A percentile compares a stretch with the other conserved stretches of the same genome.
phyloP scores from a whole-genome alignment of 2,797 vertebrate species.

The Notoglanidium macrostoma region DNA sequence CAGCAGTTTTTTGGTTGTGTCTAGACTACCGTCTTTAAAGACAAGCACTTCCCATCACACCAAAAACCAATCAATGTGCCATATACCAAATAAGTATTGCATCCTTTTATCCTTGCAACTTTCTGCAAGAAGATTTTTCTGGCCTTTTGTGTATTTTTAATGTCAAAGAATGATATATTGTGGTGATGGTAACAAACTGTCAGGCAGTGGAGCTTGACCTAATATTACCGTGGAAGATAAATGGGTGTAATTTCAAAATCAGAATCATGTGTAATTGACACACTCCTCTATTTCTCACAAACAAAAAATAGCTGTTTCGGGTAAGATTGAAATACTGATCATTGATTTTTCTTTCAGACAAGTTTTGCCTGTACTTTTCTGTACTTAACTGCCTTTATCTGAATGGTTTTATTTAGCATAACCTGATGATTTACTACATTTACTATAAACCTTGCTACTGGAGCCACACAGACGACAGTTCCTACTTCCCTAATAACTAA shows the following conservation, averaged over 20 bases:
- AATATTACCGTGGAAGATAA: conserved; percentile 1
- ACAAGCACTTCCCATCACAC: neutral
- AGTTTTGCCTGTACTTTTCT: neutral
- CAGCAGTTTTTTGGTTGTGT: neutral
- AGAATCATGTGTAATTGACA: neutral
- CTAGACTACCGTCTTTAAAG: neutral
- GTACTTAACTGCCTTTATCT: neutral
- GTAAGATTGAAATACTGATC: neutral
- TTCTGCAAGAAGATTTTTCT: neutral
- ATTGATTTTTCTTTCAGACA: neutral
- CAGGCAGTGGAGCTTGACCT: neutral
- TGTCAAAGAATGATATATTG: neutral
- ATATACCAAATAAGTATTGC: neutral
- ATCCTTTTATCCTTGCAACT: neutral
- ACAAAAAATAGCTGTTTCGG: neutral
- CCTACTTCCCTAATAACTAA: neutral
- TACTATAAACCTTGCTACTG: neutral
- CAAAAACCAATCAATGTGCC: no score
- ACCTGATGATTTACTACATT: neutral
- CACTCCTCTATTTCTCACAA: neutral
- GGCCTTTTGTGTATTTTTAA: neutral
- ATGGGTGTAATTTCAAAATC: neutral
- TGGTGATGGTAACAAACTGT: neutral
- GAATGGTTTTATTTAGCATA: neutral
- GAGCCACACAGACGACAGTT: neutral